Percentiles rank a stretch among this genome's conserved stretches.
Conservation (phyloP, 2,888 invertebrate species). For the Sphecodes monilicornis region DNA sequence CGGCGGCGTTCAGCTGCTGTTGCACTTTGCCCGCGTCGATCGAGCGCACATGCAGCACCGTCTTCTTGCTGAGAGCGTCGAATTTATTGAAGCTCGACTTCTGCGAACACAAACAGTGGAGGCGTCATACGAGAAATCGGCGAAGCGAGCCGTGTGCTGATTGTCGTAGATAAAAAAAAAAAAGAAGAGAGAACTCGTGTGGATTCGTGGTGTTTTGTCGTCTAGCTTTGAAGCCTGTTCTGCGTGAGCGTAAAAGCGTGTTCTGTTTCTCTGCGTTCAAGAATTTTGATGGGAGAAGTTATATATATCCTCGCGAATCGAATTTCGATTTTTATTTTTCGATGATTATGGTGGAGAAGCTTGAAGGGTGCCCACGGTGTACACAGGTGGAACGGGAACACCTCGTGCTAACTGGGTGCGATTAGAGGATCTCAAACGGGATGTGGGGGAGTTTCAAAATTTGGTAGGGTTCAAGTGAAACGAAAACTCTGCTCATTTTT, state of each 20-base stretch:
- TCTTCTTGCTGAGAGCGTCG: constrained; percentile 89
- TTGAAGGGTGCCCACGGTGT: constrained; percentile 19
- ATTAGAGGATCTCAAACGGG: background rate
- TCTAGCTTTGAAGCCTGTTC: constrained; percentile 41
- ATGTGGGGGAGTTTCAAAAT: background rate
- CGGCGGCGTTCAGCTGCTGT: constrained; percentile 87
- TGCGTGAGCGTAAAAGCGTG: constrained; percentile 53
- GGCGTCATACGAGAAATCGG: constrained; percentile 41
- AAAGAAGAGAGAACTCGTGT: constrained; percentile 5
- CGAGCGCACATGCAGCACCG: constrained; percentile 88
- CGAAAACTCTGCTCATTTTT: background rate
- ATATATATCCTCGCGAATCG: background rate
- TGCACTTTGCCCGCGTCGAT: constrained; percentile 89
- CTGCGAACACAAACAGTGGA: constrained; percentile 84
- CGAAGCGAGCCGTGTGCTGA: constrained; percentile 2
- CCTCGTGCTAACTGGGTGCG: constrained; percentile 25
- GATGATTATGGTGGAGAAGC: background rate
- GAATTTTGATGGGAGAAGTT: background rate
- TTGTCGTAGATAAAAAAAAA: no score
- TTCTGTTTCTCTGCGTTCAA: background rate
- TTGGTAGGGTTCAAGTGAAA: background rate
- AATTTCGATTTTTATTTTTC: background rate
- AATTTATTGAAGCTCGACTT: constrained; percentile 92
- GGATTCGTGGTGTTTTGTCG: constrained; percentile 21
- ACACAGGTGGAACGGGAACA: background rate